Base-by-base conservation (phyloP, 2,888 invertebrate genomes). In the Neocrepidodera transversa region DNA sequence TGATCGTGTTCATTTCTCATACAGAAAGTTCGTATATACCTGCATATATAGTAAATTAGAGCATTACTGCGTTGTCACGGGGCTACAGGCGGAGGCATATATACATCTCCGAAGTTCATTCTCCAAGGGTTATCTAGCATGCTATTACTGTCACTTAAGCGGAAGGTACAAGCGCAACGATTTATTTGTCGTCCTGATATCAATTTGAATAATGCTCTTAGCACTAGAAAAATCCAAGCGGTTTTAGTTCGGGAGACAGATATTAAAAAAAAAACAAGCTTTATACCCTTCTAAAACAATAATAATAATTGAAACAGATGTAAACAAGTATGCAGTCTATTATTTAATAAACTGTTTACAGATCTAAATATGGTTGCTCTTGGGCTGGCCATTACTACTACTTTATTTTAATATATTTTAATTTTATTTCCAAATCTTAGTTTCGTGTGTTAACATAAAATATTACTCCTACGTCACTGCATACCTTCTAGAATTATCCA, bases 91-190 rank as follows among this genome's bases (percentile, higher is more conserved):
- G 45, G 57, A 42, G 28, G 36, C 38, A 45, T 43, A 35, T 30
- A 32, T 48, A 40, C 49, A 48, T 56, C 61, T 53, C 26, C 48
- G 14, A n/a, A 57, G 53, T 58, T 49, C 48, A 57, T 45, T 52
- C 53, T 58, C 61, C 17, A 16, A 28, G 57, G 61, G 50, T 58
- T 61, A 53, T 50, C 61, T 49, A 48, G 49, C 43, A 35, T 17
- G 51, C 53, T 54, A 51, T 62, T 62, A 55, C 43, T 50, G 54
- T 58, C 54, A 50, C 51, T 62, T 55, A 40, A 11, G 35, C 30
- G 40, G 16, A 58, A 54, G 54, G 50, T 42, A 51, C 57, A 51
- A 54, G 50, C 45, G 23, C 45, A 28, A 43, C 51, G 47, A 62
- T 58, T 61, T 61, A 58, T 58, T 42, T 49, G 23, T 32, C 47